Conservation (phyloP, 2,113 vertebrate species). For the Vireo altiloquus region DNA sequence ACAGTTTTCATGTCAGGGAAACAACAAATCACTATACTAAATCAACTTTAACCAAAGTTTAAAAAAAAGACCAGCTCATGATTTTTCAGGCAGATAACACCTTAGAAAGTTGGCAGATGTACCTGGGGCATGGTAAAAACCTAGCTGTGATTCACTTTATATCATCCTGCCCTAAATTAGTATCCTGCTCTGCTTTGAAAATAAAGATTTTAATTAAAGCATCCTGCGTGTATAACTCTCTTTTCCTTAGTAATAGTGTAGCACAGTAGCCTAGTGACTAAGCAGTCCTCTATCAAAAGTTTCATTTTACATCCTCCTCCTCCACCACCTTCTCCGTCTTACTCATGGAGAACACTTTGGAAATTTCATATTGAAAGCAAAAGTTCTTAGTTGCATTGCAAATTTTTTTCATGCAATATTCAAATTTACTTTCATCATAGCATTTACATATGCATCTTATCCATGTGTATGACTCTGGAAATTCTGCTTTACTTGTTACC, state of each 20-base stretch:
- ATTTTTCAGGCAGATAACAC: neutral
- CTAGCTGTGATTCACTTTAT: neutral
- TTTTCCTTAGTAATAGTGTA: neutral
- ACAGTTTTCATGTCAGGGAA: neutral
- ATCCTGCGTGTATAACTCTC: neutral
- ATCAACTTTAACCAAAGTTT: neutral
- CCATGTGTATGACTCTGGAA: neutral
- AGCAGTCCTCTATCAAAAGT: neutral
- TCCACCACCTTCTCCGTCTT: neutral
- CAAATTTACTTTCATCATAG: neutral
- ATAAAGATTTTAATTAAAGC: neutral
- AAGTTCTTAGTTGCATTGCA: neutral
- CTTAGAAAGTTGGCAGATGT: neutral
- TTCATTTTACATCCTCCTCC: constrained; percentile 2
- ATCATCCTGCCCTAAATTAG: neutral
- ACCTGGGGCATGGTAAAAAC: neutral
- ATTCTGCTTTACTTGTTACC: neutral
- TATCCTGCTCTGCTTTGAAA: neutral
- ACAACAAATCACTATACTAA: neutral
- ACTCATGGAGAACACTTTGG: neutral
- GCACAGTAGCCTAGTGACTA: neutral
- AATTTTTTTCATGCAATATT: neutral
- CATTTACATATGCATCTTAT: neutral
- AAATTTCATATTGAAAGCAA: neutral
- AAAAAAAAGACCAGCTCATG: neutral